Evolutionary conservation across 2,888 invertebrate species (phyloP).

Genomic region (Dendrolimus pini): DNA sequence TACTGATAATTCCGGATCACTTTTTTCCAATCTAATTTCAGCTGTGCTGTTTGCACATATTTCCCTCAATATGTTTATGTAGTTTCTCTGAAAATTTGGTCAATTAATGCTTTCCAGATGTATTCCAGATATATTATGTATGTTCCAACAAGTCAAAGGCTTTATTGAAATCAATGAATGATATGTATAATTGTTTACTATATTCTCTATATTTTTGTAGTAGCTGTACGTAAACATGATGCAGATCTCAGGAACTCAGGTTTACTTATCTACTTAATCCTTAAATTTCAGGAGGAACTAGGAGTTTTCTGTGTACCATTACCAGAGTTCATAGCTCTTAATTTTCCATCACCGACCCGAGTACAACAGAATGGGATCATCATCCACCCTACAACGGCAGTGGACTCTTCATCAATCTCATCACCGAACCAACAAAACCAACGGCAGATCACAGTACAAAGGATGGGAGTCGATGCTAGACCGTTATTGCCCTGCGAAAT

Average conservation of each 20-base stretch:
- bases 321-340: slow-evolving; percentile 55
- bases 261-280: not conserved
- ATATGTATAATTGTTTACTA: not conserved
- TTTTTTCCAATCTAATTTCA: slow-evolving; percentile 6
- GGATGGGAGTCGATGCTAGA: slow-evolving; percentile 74
- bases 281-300: slow-evolving; percentile 52
- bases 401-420: slow-evolving; percentile 27
- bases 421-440: slow-evolving; percentile 29
- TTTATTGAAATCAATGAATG: not conserved
- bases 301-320: slow-evolving; percentile 63
- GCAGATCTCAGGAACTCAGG: too few species aligned
- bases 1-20: slow-evolving; percentile 6
- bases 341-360: slow-evolving; percentile 40
- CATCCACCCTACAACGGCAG: slow-evolving; percentile 30
- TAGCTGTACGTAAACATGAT: not conserved
- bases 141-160: not conserved
- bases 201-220: not conserved
- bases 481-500: slow-evolving; percentile 71
- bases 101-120: not conserved
- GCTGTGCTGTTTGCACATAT: slow-evolving; percentile 6
- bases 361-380: slow-evolving; percentile 31
- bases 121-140: not conserved
- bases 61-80: slow-evolving; percentile 4
- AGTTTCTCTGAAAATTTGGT: not conserved
- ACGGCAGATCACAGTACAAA: slow-evolving; percentile 74